phyloP scores from a whole-genome alignment of 2,113 vertebrate genomes.

The Mellivora capensis region DNA sequence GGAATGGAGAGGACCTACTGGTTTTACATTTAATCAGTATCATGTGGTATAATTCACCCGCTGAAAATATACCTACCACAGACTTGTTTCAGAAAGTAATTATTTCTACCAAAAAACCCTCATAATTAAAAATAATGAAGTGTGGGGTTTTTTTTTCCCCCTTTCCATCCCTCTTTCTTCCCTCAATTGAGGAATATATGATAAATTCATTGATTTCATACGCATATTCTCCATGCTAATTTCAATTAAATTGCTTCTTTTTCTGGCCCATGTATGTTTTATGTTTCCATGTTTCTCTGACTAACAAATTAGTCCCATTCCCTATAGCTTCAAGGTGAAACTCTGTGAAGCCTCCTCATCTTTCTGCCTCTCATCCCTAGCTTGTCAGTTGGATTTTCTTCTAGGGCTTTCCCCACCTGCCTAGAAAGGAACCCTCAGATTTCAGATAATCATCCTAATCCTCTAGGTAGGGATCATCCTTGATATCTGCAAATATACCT shows the following conservation, averaged over 20 bases:
- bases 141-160: not conserved
- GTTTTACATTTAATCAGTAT: constrained; percentile 70
- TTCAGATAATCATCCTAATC: not conserved
- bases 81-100: constrained; percentile 60
- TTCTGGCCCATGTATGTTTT: not conserved
- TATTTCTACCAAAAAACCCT: not conserved
- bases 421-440: constrained; percentile 2
- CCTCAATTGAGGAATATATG: not conserved
- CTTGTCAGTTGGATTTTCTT: not conserved
- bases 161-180: not conserved
- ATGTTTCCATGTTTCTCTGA: not conserved
- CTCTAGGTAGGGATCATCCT: not conserved
- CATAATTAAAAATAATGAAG: not conserved
- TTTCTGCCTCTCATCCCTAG: constrained; percentile 37
- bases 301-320: constrained; percentile 16
- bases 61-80: constrained; percentile 55
- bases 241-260: constrained; percentile 31
- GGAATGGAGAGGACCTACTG: constrained; percentile 4
- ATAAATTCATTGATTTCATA: constrained; percentile 36
- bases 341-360: constrained; percentile 1
- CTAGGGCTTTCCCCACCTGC: not conserved
- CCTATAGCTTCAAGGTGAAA: constrained; percentile 43
- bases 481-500: not conserved
- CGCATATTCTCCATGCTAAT: constrained; percentile 16
- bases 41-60: constrained; percentile 36